Base-by-base conservation (phyloP, 2,888 invertebrate genomes). In the Caenorhabditis afra region DNA sequence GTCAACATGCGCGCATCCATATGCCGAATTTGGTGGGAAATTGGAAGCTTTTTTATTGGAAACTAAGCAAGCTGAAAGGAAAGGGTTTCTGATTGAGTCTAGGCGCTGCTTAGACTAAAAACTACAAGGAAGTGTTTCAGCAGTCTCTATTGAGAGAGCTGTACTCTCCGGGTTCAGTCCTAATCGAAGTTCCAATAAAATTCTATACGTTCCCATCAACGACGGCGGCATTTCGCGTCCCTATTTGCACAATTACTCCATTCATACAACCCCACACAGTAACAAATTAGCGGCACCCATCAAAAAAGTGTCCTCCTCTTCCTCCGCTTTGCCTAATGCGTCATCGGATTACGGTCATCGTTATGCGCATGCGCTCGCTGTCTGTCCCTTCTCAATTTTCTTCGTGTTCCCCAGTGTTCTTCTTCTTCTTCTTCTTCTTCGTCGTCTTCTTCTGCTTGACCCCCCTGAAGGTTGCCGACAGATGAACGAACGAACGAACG, bases 281-380 rank as follows among this genome's bases (percentile, higher is more conserved):
- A 41, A 53, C 68, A 70, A 65, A 70, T 70, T 77, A 77, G 68
- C 76, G 76, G 62, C 70, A 68, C 41, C 75, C 67, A 76, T 68
- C 67, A 57, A 68, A 67, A 53, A 62, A 22, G 67, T 49, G 29
- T 37, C 22, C 37, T 12, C 44, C 41, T 12, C 16, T 14, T 49
- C 10, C 53, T 29, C 29, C 23, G 10, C 22, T 20, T 29, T 16
- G 35, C n/a, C 52, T 45, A 44, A 59, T 68, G 52, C 50, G 70
- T 62, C 70, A 70, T 62, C 61, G 68, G 68, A 70, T 70, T 70
- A 70, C 68, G 59, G 68, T 68, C 55, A 16, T 44, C 53, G 16
- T 22, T 10, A 29, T 44, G 59, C 11, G 52, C 64, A 37, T 12
- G 41, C 53, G 44, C 41, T n/a, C 29, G 22, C 52, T 52, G 18